These are phyloP conservation scores for Pectinophora gossypiella DNA, from an alignment of 1,140 invertebrate genomes.

Conservation along the genomic window DNA sequence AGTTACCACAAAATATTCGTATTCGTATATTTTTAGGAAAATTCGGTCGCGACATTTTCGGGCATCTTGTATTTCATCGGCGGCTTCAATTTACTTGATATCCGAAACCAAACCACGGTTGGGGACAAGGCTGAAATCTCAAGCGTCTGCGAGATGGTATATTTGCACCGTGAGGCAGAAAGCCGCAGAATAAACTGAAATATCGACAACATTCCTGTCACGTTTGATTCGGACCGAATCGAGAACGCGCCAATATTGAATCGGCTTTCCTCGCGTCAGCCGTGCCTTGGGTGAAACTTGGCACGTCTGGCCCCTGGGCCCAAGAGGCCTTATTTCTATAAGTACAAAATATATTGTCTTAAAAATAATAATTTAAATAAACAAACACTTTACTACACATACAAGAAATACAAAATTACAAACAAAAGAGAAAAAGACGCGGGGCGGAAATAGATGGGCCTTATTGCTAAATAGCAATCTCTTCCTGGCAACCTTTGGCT, in stretches of 20 bases:
- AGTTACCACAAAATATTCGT: too few relatives aligned
- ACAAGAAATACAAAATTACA: neutral
- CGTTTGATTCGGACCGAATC: conserved; percentile 8
- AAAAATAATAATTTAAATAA: neutral
- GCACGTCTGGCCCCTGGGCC: neutral
- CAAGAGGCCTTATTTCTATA: neutral
- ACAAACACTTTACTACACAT: neutral
- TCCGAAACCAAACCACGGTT: neutral
- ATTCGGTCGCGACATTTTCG: too few relatives aligned
- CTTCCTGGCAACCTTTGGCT: too few relatives aligned
- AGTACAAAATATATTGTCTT: neutral
- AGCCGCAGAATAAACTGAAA: conserved; percentile 5
- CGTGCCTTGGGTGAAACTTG: neutral
- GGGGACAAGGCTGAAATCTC: neutral
- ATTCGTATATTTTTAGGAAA: too few relatives aligned
- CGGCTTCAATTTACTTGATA: neutral
- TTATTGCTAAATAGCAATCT: too few relatives aligned
- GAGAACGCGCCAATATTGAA: conserved; percentile 6
- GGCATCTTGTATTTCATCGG: neutral
- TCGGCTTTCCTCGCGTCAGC: conserved; percentile 5
- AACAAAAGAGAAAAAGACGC: too few relatives aligned
- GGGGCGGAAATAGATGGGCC: too few relatives aligned
- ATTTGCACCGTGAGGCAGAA: conserved; percentile 1
- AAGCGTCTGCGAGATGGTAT: neutral
- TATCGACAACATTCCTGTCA: conserved; percentile 3